These are phyloP conservation scores for Hirtodrosophila duncani DNA, from an alignment of 2,888 invertebrate genomes.

Conservation along the genomic window DNA sequence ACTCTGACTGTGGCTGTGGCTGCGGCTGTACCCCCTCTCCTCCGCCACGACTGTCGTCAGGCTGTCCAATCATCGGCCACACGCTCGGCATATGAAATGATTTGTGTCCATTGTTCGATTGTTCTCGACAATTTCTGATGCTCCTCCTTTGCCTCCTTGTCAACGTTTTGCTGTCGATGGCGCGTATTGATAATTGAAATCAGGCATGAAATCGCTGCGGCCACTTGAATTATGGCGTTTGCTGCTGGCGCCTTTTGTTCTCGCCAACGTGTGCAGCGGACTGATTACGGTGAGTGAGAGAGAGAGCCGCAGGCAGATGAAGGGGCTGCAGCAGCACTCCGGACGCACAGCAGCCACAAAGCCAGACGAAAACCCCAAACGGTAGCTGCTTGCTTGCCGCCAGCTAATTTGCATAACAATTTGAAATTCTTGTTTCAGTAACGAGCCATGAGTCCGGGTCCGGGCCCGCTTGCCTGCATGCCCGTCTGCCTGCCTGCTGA, in stretches of 20 bases:
- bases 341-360: too few species aligned
- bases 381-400: conserved; percentile 17
- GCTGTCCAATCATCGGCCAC: conserved; percentile 47
- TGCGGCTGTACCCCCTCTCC: too few species aligned
- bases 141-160: conserved; percentile 12
- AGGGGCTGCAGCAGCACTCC: too few species aligned
- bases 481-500: too few species aligned
- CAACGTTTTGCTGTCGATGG: conserved; percentile 51
- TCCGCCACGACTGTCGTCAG: not conserved
- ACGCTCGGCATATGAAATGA: conserved; percentile 71
- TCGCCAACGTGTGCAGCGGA: conserved; percentile 48
- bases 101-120: conserved; percentile 68
- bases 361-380: conserved; percentile 11
- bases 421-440: conserved; percentile 67
- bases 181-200: conserved; percentile 71
- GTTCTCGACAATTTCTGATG: conserved; percentile 23
- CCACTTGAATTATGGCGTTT: conserved; percentile 73
- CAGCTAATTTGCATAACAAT: conserved; percentile 64
- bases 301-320: not conserved
- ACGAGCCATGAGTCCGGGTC: too few species aligned
- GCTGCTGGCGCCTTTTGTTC: conserved; percentile 71
- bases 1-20: conserved; percentile 4
- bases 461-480: too few species aligned
- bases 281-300: conserved; percentile 19
- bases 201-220: conserved; percentile 70